These are phyloP conservation scores for Margaritifera margaritifera DNA, from an alignment of 2,888 invertebrate species.

Conservation along the genomic window DNA sequence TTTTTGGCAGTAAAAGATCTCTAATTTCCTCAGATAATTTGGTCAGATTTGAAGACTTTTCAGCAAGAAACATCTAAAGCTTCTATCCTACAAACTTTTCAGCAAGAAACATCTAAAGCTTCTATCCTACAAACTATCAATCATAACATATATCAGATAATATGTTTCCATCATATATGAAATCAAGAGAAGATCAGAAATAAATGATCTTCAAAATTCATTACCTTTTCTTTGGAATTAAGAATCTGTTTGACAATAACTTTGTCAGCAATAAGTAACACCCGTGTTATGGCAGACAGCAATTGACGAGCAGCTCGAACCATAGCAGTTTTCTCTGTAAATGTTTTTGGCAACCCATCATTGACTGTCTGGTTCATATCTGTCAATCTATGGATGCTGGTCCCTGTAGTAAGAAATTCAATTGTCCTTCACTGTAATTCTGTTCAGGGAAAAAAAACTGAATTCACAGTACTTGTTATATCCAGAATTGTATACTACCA, in stretches of 20 bases:
- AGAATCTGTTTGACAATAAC: slow-evolving; percentile 97
- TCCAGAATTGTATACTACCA: too few species aligned
- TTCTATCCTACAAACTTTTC: too few species aligned
- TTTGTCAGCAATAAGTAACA: slow-evolving; percentile 95
- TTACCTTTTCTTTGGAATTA: slow-evolving; percentile 94
- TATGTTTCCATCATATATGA: too few species aligned
- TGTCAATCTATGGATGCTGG: slow-evolving; percentile 93
- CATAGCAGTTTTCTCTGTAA: slow-evolving; percentile 75
- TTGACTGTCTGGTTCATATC: slow-evolving; percentile 75
- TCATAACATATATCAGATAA: too few species aligned
- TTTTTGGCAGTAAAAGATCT: too few species aligned
- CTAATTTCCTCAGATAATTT: too few species aligned
- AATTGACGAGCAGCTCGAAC: slow-evolving; percentile 94
- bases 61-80: too few species aligned
- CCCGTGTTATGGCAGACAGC: slow-evolving; percentile 94
- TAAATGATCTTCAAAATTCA: slow-evolving; percentile 2
- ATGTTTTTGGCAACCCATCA: slow-evolving; percentile 41
- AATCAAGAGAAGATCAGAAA: neutral
- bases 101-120: too few species aligned
- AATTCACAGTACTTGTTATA: neutral
- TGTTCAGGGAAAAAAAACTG: neutral
- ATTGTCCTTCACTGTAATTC: neutral
- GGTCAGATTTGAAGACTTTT: too few species aligned
- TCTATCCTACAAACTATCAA: too few species aligned
- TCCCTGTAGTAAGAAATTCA: slow-evolving; percentile 78